A percentile compares a stretch with the other conserved stretches of the same genome.
Conservation (phyloP, 2,113 vertebrate genomes). For the Trochalopteron elliotii region DNA sequence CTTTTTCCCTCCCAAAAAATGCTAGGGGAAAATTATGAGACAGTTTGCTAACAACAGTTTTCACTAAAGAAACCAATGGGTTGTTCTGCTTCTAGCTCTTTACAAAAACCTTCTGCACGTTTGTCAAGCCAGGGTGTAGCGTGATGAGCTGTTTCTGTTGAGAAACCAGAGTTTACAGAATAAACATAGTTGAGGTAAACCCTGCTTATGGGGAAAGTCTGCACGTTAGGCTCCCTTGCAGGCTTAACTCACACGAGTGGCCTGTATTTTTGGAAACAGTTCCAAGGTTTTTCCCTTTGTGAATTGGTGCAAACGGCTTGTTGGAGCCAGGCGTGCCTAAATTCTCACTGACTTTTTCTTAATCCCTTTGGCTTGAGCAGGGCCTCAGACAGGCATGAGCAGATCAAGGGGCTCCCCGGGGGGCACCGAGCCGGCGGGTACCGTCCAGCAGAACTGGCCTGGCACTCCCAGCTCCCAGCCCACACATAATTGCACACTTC, state of each 20-base stretch:
- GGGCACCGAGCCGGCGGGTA: neutral
- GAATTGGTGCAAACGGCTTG: constrained; percentile 40
- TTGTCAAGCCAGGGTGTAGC: constrained; percentile 30
- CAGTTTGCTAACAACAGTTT: constrained; percentile 42
- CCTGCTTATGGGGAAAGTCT: constrained; percentile 53
- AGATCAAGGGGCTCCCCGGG: neutral
- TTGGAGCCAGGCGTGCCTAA: constrained; percentile 46
- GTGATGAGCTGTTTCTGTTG: constrained; percentile 67
- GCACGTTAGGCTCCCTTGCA: constrained; percentile 16
- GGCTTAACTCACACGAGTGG: constrained; percentile 34
- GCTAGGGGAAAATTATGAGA: constrained; percentile 38
- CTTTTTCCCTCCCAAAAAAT: neutral
- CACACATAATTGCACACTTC: neutral
- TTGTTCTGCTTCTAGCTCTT: neutral
- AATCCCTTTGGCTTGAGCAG: constrained; percentile 27
- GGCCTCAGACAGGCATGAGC: constrained; percentile 25
- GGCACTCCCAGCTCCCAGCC: neutral
- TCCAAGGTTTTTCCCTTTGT: constrained; percentile 50
- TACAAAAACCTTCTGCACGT: constrained; percentile 31
- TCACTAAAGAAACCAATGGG: constrained; percentile 43
- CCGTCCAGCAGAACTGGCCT: neutral
- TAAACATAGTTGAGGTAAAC: constrained; percentile 68
- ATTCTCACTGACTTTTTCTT: constrained; percentile 58
- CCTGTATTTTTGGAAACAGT: constrained; percentile 54
- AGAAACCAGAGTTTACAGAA: constrained; percentile 72